Conservation (phyloP, 53 echinoderm and acorn worm genomes). For the Paelopatides confundens region DNA sequence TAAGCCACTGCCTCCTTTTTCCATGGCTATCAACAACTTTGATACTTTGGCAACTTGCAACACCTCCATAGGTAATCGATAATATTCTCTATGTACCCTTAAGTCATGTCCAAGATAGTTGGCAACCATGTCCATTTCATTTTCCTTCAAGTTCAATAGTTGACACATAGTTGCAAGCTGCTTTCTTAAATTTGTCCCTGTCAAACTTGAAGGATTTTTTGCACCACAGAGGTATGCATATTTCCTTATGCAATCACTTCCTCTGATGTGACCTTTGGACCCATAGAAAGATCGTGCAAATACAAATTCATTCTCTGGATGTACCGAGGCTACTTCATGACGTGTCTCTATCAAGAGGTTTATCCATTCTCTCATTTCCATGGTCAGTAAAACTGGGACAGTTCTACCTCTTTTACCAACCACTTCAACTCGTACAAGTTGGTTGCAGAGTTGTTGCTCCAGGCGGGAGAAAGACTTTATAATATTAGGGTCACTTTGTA, state of each 20-base stretch:
- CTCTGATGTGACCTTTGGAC: conserved; percentile 43
- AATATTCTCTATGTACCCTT: conserved; percentile 50
- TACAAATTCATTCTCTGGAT: conserved; percentile 41
- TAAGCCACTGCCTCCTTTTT: conserved; percentile 49
- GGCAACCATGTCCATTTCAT: conserved; percentile 65
- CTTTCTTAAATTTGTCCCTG: conserved; percentile 48
- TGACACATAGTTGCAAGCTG: conserved; percentile 48
- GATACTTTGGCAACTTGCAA: conserved; percentile 59
- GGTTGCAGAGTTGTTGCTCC: conserved; percentile 39
- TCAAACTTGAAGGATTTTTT: conserved; percentile 40
- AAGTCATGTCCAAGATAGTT: conserved; percentile 61
- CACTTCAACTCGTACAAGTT: conserved; percentile 53
- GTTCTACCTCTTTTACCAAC: conserved; percentile 61
- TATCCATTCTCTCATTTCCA: conserved; percentile 53
- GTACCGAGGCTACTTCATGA: neutral
- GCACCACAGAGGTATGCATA: conserved; percentile 52
- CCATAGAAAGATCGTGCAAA: conserved; percentile 48
- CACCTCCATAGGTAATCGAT: conserved; percentile 48
- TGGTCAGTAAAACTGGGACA: conserved; percentile 62
- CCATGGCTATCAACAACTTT: conserved; percentile 53
- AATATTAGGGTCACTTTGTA: conserved; percentile 48
- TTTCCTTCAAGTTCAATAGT: conserved; percentile 35
- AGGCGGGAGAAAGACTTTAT: conserved; percentile 43
- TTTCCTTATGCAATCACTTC: conserved; percentile 49
- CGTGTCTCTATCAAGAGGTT: neutral